Conservation (phyloP, 2,797 vertebrate genomes). For the Bradypodion pumilum region DNA sequence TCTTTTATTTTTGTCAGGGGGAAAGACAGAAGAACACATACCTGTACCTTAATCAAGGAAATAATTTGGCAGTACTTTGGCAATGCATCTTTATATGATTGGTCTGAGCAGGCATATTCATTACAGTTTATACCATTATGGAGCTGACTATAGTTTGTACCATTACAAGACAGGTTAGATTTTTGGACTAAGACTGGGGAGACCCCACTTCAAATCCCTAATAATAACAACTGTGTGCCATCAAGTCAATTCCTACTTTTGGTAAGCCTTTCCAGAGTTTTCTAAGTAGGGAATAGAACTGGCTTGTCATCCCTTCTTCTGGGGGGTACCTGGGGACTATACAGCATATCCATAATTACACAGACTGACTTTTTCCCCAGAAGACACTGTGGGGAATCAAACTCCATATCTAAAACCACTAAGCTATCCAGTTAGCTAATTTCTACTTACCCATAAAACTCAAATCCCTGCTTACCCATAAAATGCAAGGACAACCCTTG, state of each 20-base stretch:
- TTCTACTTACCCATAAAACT: too few relatives aligned
- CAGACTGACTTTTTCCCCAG: too few relatives aligned
- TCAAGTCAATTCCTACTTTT: too few relatives aligned
- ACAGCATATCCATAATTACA: too few relatives aligned
- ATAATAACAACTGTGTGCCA: too few relatives aligned
- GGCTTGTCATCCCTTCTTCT: too few relatives aligned
- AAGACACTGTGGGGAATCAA: too few relatives aligned
- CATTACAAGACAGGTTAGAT: background rate
- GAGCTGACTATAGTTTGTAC: background rate
- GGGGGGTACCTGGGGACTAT: too few relatives aligned
- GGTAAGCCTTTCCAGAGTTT: too few relatives aligned
- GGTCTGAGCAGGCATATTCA: background rate
- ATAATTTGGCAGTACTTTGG: background rate
- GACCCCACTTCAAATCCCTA: background rate
- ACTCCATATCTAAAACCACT: too few relatives aligned
- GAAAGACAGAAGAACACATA: conserved; percentile 53
- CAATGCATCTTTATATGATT: conserved; percentile 7
- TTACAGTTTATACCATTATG: background rate
- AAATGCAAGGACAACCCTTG: background rate
- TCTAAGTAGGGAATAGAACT: too few relatives aligned
- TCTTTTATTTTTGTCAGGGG: conserved; percentile 57
- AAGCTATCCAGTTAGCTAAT: too few relatives aligned
- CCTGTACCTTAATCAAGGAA: conserved; percentile 48
- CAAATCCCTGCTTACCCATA: background rate
- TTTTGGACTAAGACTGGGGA: background rate